A percentile compares a stretch with the other conserved stretches of the same genome.
These are phyloP conservation scores for Rhinopomastus cyanomelas DNA, from an alignment of 2,113 vertebrate genomes.

Conservation along the genomic window DNA sequence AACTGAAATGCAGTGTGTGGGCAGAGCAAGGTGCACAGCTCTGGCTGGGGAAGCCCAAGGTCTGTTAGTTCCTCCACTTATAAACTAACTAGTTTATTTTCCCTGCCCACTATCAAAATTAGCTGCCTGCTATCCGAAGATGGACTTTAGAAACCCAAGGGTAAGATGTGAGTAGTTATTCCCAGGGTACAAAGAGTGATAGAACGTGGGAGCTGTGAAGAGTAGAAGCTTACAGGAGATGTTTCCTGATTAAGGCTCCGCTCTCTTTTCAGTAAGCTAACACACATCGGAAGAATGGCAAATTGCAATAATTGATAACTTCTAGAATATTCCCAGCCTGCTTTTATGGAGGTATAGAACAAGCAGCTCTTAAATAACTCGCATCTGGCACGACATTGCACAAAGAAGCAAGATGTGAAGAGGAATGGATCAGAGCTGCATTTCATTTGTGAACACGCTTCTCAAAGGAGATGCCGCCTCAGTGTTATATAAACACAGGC, in stretches of 20 bases:
- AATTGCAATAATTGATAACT: background rate
- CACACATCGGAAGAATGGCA: background rate
- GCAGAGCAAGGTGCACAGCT: background rate
- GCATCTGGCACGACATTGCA: background rate
- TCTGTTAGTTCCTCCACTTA: background rate
- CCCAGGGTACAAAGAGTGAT: background rate
- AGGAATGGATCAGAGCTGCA: background rate
- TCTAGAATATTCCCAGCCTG: background rate
- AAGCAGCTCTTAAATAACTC: background rate
- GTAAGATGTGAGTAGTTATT: background rate
- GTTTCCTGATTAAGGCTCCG: rapidly evolving
- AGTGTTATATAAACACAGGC: background rate
- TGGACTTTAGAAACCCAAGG: background rate
- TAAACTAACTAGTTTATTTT: background rate
- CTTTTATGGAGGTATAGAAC: background rate
- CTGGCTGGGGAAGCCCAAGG: background rate
- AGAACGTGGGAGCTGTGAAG: background rate
- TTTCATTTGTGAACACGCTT: background rate
- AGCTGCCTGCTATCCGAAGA: background rate
- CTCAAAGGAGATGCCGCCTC: background rate
- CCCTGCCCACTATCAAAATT: background rate
- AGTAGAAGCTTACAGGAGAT: background rate
- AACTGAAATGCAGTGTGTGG: background rate
- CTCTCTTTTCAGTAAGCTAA: background rate
- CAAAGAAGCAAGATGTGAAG: background rate